These are phyloP conservation scores for Nymphalis c-album DNA, from an alignment of 2,888 invertebrate genomes.

Conservation along the genomic window DNA sequence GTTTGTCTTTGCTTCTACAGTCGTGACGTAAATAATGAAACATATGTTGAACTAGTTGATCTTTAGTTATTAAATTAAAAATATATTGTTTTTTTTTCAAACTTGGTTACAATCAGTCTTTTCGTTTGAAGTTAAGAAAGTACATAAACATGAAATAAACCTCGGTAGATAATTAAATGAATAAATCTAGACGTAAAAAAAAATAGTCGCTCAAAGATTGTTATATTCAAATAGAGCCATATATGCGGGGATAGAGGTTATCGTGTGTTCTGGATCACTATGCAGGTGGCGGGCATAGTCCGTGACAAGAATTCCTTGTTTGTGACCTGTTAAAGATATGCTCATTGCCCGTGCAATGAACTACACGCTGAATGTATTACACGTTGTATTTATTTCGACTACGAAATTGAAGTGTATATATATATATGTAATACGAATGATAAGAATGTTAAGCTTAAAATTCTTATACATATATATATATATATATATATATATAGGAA, in stretches of 20 bases:
- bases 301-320: conserved; percentile 72
- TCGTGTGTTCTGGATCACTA: conserved; percentile 61
- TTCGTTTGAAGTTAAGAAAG: too few relatives aligned
- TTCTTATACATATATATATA: too few relatives aligned
- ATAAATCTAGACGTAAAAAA: background rate
- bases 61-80: background rate
- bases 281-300: conserved; percentile 68
- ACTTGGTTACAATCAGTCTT: background rate
- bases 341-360: conserved; percentile 35
- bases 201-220: conserved; percentile 4
- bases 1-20: background rate
- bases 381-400: conserved; percentile 2
- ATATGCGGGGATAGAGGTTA: conserved; percentile 44
- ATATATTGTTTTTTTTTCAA: background rate
- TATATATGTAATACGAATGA: too few relatives aligned
- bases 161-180: too few relatives aligned
- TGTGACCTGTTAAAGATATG: conserved; percentile 64
- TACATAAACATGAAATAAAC: too few relatives aligned
- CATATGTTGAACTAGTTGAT: background rate
- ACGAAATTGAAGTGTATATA: conserved; percentile 7
- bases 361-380: conserved; percentile 24
- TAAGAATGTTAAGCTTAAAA: too few relatives aligned
- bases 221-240: conserved; percentile 13
- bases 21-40: background rate
- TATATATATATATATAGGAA: background rate